A percentile compares a stretch with the other conserved stretches of the same genome.
phyloP scores from a whole-genome alignment of 1,140 invertebrate species.

The Bombus confusus region DNA sequence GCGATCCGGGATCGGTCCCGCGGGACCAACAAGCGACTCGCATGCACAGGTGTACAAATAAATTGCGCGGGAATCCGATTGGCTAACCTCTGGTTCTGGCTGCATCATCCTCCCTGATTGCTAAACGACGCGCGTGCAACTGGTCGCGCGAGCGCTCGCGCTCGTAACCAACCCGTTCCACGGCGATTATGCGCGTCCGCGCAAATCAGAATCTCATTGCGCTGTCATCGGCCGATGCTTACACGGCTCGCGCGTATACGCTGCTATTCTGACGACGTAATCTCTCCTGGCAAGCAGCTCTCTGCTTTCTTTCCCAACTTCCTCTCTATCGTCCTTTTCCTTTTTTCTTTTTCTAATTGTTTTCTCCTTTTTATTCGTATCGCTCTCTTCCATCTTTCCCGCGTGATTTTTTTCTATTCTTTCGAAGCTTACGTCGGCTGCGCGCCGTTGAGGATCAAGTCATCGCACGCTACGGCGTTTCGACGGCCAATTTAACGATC shows the following conservation, averaged over 20 bases:
- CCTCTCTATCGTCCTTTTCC: neutral
- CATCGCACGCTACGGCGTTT: constrained; percentile 40
- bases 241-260: constrained; percentile 52
- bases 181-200: constrained; percentile 62
- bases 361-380: neutral
- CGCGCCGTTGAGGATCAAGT: constrained; percentile 13
- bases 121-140: constrained; percentile 72
- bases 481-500: constrained; percentile 54
- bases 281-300: constrained; percentile 41
- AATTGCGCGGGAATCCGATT: constrained; percentile 62
- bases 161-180: constrained; percentile 33
- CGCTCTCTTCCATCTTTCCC: neutral
- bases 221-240: constrained; percentile 66
- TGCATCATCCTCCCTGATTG: constrained; percentile 75
- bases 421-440: no score
- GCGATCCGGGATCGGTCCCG: constrained; percentile 55
- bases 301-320: constrained; percentile 1
- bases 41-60: constrained; percentile 69
- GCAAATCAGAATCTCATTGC: constrained; percentile 71
- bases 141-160: constrained; percentile 58
- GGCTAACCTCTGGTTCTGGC: constrained; percentile 65
- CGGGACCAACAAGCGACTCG: constrained; percentile 29
- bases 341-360: neutral
- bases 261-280: constrained; percentile 62
- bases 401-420: neutral